Percentiles rank a stretch among this genome's conserved stretches.
Evolutionary conservation across 2,113 vertebrate species (phyloP).

Genomic region (Eulemur rufifrons): DNA sequence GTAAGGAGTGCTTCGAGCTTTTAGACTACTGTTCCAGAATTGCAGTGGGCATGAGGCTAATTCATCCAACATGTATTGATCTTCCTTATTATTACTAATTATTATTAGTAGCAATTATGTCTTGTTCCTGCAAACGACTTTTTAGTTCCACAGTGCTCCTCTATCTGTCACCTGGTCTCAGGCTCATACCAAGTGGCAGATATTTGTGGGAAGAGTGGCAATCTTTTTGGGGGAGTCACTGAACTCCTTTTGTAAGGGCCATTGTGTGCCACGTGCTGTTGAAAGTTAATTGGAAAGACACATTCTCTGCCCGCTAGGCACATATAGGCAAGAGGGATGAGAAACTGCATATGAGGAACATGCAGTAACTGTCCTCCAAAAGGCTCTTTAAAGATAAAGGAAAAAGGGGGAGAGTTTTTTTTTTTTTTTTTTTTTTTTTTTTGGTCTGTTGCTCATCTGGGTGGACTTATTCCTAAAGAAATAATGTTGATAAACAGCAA

Average conservation of each 20-base stretch:
- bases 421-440: background rate
- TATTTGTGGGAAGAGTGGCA: background rate
- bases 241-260: background rate
- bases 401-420: background rate
- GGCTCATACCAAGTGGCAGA: slow-evolving; percentile 15
- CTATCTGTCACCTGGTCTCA: background rate
- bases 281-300: background rate
- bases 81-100: background rate
- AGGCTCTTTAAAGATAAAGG: background rate
- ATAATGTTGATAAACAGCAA: background rate
- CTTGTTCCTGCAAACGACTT: background rate
- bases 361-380: background rate
- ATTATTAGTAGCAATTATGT: background rate
- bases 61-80: background rate
- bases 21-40: background rate
- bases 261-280: background rate
- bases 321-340: background rate
- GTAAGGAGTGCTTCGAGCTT: background rate
- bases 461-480: background rate
- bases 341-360: background rate
- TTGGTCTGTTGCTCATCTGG: background rate
- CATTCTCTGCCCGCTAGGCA: background rate
- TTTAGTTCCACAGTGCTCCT: background rate
- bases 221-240: background rate
- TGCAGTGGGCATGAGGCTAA: accelerated